Base-by-base conservation (phyloP, 1,140 invertebrate genomes). In the Drosophila tristis region DNA sequence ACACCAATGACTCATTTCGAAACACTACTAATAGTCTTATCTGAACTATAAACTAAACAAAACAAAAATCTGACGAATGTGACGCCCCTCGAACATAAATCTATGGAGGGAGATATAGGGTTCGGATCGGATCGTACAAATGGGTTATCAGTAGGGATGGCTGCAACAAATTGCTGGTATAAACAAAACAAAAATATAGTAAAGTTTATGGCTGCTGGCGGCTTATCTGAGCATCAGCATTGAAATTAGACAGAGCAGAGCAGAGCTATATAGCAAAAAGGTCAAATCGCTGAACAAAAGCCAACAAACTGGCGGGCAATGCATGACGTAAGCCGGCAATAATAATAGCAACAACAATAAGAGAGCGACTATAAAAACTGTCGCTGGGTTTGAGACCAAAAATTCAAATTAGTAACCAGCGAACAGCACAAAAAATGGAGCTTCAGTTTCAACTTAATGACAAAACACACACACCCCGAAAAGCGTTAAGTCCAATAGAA, bases 381-480 rank as follows among this genome's bases (percentile, higher is more conserved):
- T 55, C 73, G 73, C 51, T 74, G 55, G 39, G 47, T 29, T 59
- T 20, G 73, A 66, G 73, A 68, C 73, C 57, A 70, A 51, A 61
- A 76, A 74, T 76, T 76, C 74, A 76, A 76, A 76, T 76, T 76
- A 76, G 74, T 76, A 68, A 58, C 61, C 54, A 76, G 51, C 55
- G 23, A 61, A 43, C 23, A 56, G 16, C 44, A 51, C 29, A 39
- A 64, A 47, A 43, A 51, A 16, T 35, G 44, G 48, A 64, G 53
- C 65, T 71, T 80, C 60, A 68, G 57, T 68, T 80, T 64, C 51
- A 80, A 65, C 73, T 56, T 81, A 73, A 81, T 80, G 78, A 73
- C 79, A 80, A 81, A 74, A 74, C 60, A 72, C 74, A 61, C 64
- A 55, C 55, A 71, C 56, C 31, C 31, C 55, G 54, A 23, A 31